These are phyloP conservation scores for Lepidothrix coronata DNA, from an alignment of 2,113 vertebrate genomes.

Conservation along the genomic window DNA sequence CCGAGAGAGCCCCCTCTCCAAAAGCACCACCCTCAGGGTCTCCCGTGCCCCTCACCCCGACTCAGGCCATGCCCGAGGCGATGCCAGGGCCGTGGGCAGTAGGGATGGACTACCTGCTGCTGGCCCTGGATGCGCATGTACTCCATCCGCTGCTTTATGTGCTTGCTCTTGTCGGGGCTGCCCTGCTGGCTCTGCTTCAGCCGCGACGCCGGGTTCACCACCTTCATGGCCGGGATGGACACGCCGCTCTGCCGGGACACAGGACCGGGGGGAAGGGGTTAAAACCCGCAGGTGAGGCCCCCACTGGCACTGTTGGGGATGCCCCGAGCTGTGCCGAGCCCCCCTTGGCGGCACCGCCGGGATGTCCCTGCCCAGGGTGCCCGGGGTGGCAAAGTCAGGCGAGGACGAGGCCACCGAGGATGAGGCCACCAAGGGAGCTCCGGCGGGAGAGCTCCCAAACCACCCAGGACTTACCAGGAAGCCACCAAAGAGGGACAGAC, in stretches of 20 bases:
- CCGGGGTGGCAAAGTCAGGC: fast-evolving
- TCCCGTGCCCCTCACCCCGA: background rate
- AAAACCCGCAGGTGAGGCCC: fast-evolving
- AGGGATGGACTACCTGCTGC: constrained; percentile 89
- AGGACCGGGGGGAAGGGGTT: background rate
- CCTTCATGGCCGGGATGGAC: constrained; percentile 81
- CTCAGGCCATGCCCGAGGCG: fast-evolving
- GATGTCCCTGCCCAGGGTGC: fast-evolving
- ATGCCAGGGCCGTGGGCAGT: background rate
- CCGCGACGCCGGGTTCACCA: constrained; percentile 83
- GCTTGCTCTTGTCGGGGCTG: constrained; percentile 91
- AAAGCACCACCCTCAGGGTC: fast-evolving
- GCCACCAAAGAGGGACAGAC: background rate
- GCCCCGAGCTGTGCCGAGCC: background rate
- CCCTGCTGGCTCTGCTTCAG: constrained; percentile 91
- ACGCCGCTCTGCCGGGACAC: constrained; percentile 73
- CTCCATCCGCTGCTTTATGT: constrained; percentile 88
- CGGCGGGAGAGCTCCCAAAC: background rate
- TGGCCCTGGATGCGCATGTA: constrained; percentile 91
- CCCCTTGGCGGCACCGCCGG: fast-evolving
- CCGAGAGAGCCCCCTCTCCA: fast-evolving
- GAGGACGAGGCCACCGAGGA: fast-evolving
- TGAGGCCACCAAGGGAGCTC: background rate
- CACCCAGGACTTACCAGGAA: background rate
- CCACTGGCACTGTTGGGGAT: background rate